phyloP scores from a whole-genome alignment of 2,797 vertebrate species.

The Schizothorax lantsangensis region DNA sequence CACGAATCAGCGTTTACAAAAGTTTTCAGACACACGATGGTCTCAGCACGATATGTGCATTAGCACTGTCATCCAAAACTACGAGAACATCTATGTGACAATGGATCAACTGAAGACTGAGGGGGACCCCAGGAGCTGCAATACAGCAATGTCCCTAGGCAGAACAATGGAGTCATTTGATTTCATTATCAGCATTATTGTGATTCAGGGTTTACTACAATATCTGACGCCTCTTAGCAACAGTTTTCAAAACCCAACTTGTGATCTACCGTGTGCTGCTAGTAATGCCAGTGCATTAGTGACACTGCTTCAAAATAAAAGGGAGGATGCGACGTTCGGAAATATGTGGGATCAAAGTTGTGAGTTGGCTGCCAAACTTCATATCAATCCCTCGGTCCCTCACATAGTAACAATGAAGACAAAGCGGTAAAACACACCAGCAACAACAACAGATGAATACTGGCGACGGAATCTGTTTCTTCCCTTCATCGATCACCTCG shows the following conservation, averaged over 20 bases:
- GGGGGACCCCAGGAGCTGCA: not conserved
- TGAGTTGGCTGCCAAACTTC: not conserved
- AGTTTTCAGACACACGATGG: not conserved
- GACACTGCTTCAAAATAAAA: not conserved
- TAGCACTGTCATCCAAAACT: not conserved
- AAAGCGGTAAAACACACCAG: too few species aligned
- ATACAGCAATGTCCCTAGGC: not conserved
- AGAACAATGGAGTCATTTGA: not conserved
- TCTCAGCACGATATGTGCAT: not conserved
- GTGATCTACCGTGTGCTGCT: not conserved
- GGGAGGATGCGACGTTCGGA: not conserved
- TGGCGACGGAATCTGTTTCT: too few species aligned
- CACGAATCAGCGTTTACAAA: not conserved
- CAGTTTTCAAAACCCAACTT: not conserved
- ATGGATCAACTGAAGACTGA: not conserved
- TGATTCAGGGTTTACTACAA: not conserved
- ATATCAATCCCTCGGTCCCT: not conserved
- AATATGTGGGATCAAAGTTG: not conserved
- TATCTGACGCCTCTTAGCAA: not conserved
- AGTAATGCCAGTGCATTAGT: not conserved
- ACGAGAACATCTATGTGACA: not conserved
- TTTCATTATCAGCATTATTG: not conserved
- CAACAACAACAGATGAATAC: too few species aligned
- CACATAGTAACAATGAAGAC: too few species aligned
- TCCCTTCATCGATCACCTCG: too few species aligned